A percentile compares a stretch with the other conserved stretches of the same genome.
Evolutionary conservation across 2,888 invertebrate species (phyloP).

Genomic region (Sarcophaga variegata): DNA sequence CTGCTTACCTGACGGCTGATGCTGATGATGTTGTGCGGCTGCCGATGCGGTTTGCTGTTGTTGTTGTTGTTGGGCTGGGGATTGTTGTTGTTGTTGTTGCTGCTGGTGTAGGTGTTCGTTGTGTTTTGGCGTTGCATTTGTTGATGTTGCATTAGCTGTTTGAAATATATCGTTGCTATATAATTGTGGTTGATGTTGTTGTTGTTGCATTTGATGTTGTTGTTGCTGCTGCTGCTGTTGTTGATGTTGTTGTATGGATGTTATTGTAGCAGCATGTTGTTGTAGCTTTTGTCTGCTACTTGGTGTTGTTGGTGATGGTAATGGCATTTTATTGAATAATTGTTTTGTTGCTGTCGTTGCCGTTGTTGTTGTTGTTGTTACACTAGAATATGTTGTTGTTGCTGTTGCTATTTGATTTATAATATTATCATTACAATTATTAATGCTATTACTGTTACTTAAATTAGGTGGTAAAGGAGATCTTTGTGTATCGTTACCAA

Average conservation of each 20-base stretch:
- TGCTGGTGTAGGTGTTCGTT: constrained; percentile 70
- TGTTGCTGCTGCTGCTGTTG: constrained; percentile 59
- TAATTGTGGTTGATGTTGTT: constrained; percentile 64
- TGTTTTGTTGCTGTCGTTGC: constrained; percentile 54
- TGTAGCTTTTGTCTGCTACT: constrained; percentile 63
- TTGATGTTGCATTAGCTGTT: constrained; percentile 57
- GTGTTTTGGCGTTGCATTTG: constrained; percentile 67
- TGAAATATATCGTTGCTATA: constrained; percentile 69
- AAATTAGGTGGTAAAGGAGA: constrained; percentile 82
- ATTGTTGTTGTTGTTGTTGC: constrained; percentile 58
- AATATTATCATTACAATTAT: constrained; percentile 39
- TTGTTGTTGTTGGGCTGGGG: constrained; percentile 38
- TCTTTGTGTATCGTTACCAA: constrained; percentile 81
- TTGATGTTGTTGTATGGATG: constrained; percentile 61
- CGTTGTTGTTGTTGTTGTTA: constrained; percentile 24
- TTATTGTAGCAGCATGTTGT: constrained; percentile 68
- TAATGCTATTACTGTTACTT: constrained; percentile 69
- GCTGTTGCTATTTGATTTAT: constrained; percentile 21
- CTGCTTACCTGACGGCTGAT: constrained; percentile 76
- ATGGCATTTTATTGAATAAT: constrained; percentile 71
- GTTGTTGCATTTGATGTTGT: constrained; percentile 55
- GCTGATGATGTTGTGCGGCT: not conserved
- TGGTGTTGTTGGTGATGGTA: constrained; percentile 72
- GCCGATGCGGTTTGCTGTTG: constrained; percentile 37
- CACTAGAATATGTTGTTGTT: constrained; percentile 30